phyloP scores from a whole-genome alignment of 2,888 invertebrate species.

The Phymatocera aterrima region DNA sequence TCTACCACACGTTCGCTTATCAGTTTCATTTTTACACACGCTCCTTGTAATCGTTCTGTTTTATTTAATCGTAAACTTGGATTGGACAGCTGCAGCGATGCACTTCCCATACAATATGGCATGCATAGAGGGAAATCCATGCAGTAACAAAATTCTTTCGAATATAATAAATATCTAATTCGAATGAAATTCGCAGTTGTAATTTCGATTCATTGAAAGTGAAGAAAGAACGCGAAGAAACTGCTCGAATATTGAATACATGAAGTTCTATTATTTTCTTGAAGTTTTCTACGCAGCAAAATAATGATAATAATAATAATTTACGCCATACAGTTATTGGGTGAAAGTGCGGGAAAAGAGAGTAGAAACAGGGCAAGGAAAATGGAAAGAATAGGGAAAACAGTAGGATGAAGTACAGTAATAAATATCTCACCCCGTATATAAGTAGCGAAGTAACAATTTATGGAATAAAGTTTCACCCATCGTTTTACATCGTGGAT shows the following conservation, averaged over 20 bases:
- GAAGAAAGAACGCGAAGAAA: background rate
- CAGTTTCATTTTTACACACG: conserved; percentile 36
- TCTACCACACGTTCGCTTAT: conserved; percentile 33
- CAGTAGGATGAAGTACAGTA: conserved; percentile 17
- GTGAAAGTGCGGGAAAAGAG: background rate
- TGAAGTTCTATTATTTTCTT: too few relatives aligned
- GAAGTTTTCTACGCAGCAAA: too few relatives aligned
- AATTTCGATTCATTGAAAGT: background rate
- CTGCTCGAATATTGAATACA: too few relatives aligned
- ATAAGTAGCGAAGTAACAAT: conserved; percentile 14
- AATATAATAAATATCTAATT: background rate
- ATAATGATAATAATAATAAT: too few relatives aligned
- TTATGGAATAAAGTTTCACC: conserved; percentile 31
- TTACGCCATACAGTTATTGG: background rate
- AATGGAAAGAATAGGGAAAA: background rate
- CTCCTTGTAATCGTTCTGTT: background rate
- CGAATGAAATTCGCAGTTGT: background rate
- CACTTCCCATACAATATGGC: background rate
- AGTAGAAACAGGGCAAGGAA: background rate
- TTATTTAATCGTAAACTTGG: background rate
- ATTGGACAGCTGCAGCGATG: background rate
- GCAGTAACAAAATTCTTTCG: too few relatives aligned
- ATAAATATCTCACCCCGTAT: conserved; percentile 26
- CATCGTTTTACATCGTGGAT: conserved; percentile 33
- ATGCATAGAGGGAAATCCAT: background rate